Evolutionary conservation across 2,113 vertebrate species (phyloP).

Genomic region (Zosterops lateralis): DNA sequence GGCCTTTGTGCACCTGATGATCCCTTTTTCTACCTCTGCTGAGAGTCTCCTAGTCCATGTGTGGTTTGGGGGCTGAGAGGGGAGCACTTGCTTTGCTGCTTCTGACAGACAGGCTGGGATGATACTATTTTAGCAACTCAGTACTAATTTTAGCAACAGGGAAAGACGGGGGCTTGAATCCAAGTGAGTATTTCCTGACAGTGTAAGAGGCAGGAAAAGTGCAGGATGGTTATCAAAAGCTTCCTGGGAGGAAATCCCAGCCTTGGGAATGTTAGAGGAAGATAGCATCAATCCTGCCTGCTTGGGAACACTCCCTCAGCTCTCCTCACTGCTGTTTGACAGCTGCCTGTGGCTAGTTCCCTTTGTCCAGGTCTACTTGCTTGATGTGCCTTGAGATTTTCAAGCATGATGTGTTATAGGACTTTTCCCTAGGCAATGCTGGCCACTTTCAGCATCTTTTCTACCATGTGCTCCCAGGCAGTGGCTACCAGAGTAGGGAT

Average conservation of each 20-base stretch:
- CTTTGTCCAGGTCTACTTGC: neutral
- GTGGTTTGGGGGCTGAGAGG: neutral
- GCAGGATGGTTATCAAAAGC: neutral
- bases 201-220: neutral
- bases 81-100: neutral
- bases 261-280: neutral
- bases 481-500: neutral
- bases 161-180: neutral
- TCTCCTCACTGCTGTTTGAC: neutral
- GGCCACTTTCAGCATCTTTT: neutral
- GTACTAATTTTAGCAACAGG: slow-evolving; percentile 20
- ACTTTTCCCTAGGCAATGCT: neutral
- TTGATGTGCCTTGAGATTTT: neutral
- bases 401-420: neutral
- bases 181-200: slow-evolving; percentile 11
- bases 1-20: neutral
- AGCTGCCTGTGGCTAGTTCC: neutral
- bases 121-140: slow-evolving; percentile 9
- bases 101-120: neutral
- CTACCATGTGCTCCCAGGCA: neutral
- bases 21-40: neutral
- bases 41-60: neutral
- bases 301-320: neutral
- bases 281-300: neutral
- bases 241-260: slow-evolving; percentile 25